phyloP scores from a whole-genome alignment of 2,113 vertebrate species.

The Mobula hypostoma region DNA sequence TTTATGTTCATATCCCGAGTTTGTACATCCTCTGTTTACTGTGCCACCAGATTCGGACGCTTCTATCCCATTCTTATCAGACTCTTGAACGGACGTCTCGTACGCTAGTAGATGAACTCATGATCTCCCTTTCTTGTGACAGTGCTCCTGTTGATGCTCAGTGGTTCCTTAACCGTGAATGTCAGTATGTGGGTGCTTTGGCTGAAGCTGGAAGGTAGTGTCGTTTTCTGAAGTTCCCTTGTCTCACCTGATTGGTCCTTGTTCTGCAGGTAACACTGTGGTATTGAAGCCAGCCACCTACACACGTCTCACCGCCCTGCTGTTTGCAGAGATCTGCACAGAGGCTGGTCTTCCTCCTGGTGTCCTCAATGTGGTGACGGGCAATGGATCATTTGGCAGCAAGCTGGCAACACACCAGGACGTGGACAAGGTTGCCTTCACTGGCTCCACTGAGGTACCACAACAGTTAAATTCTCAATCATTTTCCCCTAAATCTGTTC shows the following conservation, averaged over 20 bases:
- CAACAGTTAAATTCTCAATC: background rate
- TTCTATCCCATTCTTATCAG: too few species aligned
- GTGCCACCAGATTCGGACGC: too few species aligned
- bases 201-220: background rate
- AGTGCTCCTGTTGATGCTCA: too few species aligned
- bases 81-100: too few species aligned
- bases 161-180: background rate
- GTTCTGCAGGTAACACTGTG: slow-evolving; percentile 52
- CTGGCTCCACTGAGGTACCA: slow-evolving; percentile 50
- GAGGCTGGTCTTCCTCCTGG: slow-evolving; percentile 50
- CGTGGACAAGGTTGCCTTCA: slow-evolving; percentile 52
- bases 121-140: too few species aligned
- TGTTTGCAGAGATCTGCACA: slow-evolving; percentile 54
- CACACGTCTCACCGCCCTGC: slow-evolving; percentile 45
- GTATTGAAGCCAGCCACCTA: slow-evolving; percentile 47
- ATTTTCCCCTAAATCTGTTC: background rate
- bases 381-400: slow-evolving; percentile 43
- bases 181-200: background rate
- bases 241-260: background rate
- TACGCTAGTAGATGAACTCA: too few species aligned
- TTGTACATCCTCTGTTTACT: too few species aligned
- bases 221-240: background rate
- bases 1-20: too few species aligned
- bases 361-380: slow-evolving; percentile 53
- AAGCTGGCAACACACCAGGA: slow-evolving; percentile 45